Conservation (phyloP, 2,888 invertebrate species). For the Trypoxylon attenuatum region DNA sequence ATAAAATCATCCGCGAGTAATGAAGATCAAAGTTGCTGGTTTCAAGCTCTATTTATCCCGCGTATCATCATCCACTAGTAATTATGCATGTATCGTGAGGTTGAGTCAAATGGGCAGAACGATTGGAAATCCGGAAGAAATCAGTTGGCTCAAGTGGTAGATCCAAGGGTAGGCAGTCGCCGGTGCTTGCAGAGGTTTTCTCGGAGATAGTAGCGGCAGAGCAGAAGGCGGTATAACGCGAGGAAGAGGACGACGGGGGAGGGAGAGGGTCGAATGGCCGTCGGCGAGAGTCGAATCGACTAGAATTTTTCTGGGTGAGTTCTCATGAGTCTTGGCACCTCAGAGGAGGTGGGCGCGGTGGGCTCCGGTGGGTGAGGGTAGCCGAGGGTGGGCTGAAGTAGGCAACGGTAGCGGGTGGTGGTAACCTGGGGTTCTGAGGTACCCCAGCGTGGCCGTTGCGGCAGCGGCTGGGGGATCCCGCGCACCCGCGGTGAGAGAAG, state of each 20-base stretch:
- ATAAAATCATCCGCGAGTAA: too few species aligned
- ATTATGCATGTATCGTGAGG: too few species aligned
- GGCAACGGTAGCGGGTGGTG: too few species aligned
- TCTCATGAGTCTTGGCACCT: conserved; percentile 60
- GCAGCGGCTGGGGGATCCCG: conserved; percentile 66
- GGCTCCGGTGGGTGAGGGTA: conserved; percentile 40
- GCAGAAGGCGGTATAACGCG: background rate
- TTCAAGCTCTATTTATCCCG: too few species aligned
- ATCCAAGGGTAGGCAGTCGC: too few species aligned
- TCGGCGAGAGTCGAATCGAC: conserved; percentile 45
- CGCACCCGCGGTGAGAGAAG: conserved; percentile 65
- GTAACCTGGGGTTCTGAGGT: conserved; percentile 70
- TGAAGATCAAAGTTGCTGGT: too few species aligned
- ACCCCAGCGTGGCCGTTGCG: conserved; percentile 73
- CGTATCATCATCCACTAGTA: too few species aligned
- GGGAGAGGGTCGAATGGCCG: conserved; percentile 12
- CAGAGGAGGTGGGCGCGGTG: conserved; percentile 57
- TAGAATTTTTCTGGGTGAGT: conserved; percentile 58
- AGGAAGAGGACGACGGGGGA: background rate
- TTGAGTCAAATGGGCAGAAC: too few species aligned
- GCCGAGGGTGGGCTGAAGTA: conserved; percentile 50
- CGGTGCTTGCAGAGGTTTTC: too few species aligned
- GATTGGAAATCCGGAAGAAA: too few species aligned
- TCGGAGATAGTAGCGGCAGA: background rate
- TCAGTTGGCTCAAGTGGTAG: too few species aligned